Evolutionary conservation across 2,888 invertebrate genomes (phyloP).

Genomic region (Lissocephala sabroskyi): DNA sequence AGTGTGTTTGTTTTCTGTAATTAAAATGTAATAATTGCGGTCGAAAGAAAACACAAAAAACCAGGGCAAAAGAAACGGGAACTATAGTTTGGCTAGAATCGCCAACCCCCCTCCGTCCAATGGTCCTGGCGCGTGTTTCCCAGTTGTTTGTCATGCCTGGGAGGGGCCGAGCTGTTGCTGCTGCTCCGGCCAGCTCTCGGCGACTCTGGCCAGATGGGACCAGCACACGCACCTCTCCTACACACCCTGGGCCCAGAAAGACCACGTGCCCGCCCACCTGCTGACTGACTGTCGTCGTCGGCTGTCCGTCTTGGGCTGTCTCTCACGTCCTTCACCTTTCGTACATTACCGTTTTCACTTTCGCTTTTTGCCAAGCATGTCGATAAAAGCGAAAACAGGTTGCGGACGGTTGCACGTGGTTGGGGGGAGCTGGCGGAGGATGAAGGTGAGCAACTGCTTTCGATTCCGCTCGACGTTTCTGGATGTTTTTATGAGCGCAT

Average conservation of each 20-base stretch:
- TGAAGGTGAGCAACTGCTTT: too few species aligned
- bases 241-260: background rate
- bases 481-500: slow-evolving; percentile 38
- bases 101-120: too few species aligned
- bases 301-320: background rate
- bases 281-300: background rate
- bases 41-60: slow-evolving; percentile 18
- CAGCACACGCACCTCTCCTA: background rate
- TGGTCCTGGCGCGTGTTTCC: slow-evolving; percentile 21
- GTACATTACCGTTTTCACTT: slow-evolving; percentile 1
- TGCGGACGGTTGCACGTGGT: too few species aligned
- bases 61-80: background rate
- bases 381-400: too few species aligned
- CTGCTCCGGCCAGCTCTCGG: slow-evolving; percentile 27
- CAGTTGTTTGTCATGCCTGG: background rate
- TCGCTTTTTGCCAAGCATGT: background rate
- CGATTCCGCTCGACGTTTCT: slow-evolving; percentile 1
- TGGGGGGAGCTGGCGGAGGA: too few species aligned
- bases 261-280: too few species aligned
- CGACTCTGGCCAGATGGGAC: background rate
- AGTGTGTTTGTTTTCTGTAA: slow-evolving; percentile 32
- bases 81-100: too few species aligned
- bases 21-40: slow-evolving; percentile 63
- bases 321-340: slow-evolving; percentile 32
- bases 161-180: too few species aligned